A percentile compares a stretch with the other conserved stretches of the same genome.
Evolutionary conservation across 2,797 vertebrate species (phyloP).

Genomic region (Coranthus polyacanthus): DNA sequence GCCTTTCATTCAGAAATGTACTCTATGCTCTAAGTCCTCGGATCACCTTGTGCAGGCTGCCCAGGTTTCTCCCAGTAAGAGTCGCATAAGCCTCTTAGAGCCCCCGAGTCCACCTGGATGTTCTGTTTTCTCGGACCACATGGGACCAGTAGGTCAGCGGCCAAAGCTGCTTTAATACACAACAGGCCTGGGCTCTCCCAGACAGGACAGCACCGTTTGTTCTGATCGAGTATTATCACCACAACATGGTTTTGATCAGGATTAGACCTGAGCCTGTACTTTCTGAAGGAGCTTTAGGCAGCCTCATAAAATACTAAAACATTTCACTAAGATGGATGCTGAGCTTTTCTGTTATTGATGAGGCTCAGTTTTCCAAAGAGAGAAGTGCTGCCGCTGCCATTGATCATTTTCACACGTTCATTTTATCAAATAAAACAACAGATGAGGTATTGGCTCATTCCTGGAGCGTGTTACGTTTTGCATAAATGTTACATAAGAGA

Average conservation of each 20-base stretch:
- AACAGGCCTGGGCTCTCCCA: conserved; percentile 8
- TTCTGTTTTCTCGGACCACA: conserved; percentile 67
- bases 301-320: neutral
- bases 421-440: too few species aligned
- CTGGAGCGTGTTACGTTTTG: too few species aligned
- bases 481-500: neutral
- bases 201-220: conserved; percentile 29
- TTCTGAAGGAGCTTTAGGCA: too few species aligned
- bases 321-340: neutral
- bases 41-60: conserved; percentile 58
- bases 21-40: conserved; percentile 60
- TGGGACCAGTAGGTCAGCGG: conserved; percentile 47
- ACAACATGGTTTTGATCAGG: conserved; percentile 52
- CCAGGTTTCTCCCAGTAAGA: conserved; percentile 62
- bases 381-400: too few species aligned
- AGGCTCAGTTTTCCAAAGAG: too few species aligned
- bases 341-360: too few species aligned
- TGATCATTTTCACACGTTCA: too few species aligned
- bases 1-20: conserved; percentile 60
- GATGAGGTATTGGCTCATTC: too few species aligned
- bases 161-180: conserved; percentile 62
- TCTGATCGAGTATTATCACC: too few species aligned
- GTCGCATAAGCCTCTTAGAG: conserved; percentile 72
- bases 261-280: conserved; percentile 38
- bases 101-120: conserved; percentile 67